Evolutionary conservation across 2,113 vertebrate genomes (phyloP).

Genomic region (Prolemur simus): DNA sequence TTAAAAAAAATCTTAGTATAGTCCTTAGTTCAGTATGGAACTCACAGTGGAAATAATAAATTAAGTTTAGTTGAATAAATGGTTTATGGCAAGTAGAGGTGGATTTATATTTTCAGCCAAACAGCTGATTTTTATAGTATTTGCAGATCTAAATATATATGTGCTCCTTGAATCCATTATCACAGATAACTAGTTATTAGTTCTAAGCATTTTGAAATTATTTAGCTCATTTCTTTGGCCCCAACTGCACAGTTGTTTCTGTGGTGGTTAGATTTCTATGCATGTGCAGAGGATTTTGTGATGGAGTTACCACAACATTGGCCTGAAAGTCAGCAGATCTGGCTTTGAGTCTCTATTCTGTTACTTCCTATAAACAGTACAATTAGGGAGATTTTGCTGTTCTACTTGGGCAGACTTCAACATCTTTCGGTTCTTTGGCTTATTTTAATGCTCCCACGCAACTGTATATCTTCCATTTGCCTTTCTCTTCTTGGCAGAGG

Average conservation of each 20-base stretch:
- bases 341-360: background rate
- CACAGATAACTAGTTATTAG: background rate
- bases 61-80: constrained; percentile 26
- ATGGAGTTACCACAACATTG: background rate
- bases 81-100: background rate
- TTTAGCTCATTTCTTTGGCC: background rate
- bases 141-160: constrained; percentile 27
- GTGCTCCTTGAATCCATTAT: background rate
- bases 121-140: constrained; percentile 1
- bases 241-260: background rate
- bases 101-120: constrained; percentile 26
- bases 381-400: constrained; percentile 31
- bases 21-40: background rate
- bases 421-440: constrained; percentile 14
- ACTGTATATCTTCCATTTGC: background rate
- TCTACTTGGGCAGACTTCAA: background rate
- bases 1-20: background rate
- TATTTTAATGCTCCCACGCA: background rate
- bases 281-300: background rate
- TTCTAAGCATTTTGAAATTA: constrained; percentile 17
- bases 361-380: background rate
- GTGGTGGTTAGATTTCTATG: background rate
- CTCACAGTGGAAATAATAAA: constrained; percentile 6
- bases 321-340: constrained; percentile 3
- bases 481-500: background rate